phyloP scores from a whole-genome alignment of 2,888 invertebrate genomes.

The Dynastes tityus region DNA sequence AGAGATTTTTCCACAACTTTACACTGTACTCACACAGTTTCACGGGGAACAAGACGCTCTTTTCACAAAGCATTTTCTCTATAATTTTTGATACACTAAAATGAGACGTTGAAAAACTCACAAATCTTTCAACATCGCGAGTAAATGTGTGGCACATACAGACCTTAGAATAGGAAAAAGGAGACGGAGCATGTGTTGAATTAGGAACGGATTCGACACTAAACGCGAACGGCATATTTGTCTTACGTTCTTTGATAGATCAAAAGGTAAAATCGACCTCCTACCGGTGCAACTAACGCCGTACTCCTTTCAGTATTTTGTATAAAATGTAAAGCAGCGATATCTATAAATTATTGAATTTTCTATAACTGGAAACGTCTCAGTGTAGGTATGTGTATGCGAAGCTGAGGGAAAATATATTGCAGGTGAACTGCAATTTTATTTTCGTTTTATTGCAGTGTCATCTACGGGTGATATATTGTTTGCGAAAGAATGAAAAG shows the following conservation, averaged over 20 bases:
- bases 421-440: constrained; percentile 61
- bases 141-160: too few relatives aligned
- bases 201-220: constrained; percentile 13
- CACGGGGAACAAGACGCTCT: too few relatives aligned
- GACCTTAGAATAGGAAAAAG: neutral
- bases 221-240: constrained; percentile 18
- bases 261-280: neutral
- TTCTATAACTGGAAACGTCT: constrained; percentile 45
- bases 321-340: constrained; percentile 24
- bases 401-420: constrained; percentile 56
- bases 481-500: constrained; percentile 44
- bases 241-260: constrained; percentile 12
- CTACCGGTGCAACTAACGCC: neutral
- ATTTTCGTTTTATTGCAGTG: constrained; percentile 63
- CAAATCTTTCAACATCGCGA: too few relatives aligned
- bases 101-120: too few relatives aligned
- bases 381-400: constrained; percentile 22
- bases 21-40: too few relatives aligned
- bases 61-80: too few relatives aligned
- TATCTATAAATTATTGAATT: constrained; percentile 47
- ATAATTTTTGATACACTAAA: too few relatives aligned
- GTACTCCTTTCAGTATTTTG: constrained; percentile 5
- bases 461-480: constrained; percentile 64
- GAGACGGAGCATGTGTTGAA: constrained; percentile 17
- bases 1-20: too few relatives aligned